Evolutionary conservation across 2,113 vertebrate genomes (phyloP), one percentile per base, ranked within the genome.

Genomic region (Eubucco bourcierii): DNA sequence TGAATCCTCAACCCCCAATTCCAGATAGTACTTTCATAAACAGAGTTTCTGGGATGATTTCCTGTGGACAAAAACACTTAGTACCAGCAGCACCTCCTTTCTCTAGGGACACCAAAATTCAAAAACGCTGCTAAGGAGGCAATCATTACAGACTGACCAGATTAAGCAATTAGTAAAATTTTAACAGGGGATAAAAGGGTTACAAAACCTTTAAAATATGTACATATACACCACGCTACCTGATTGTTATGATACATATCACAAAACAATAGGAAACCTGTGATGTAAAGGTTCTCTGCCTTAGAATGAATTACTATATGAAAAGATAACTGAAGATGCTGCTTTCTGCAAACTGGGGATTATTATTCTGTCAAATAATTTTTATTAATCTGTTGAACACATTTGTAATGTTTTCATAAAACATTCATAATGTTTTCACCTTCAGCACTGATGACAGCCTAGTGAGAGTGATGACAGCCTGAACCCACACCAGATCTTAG

Each of bases 101-200:
- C 59, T 96, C 98, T 7, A 98, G 93, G 78, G 98, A 98, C 56
- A 87, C 96, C 47, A 98, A 98, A 94, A 87, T 34, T 98, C 97
- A 2, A 98, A 98, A 94, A 98, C 97, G 84, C 91, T 99, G 13
- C 94, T 98, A 88, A 97, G 98, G 66, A 98, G 98, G 73, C 98
- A 99, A 72, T 99, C 98, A 44, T 98, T 98, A 96, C 99, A 98
- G 97, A 98, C 98, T 8, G 98, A 99, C 84, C 98, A 99, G 97
- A 98, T 99, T 37, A 98, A 98, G 91, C 98, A 98, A 41, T 92
- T 98, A 37, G 97, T 97, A 21, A 98, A 98, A 95, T 98, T 98
- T 94, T 98, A 97, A 84, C 80, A 97, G 84, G 93, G 95, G 19
- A 91, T 95, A 90, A 90, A 95, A 87, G 21, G 53, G 24, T 80